Evolutionary conservation across 2,797 vertebrate genomes (phyloP), one percentile per base, ranked within the genome.

Genomic region (Acipenser transmontanus): DNA sequence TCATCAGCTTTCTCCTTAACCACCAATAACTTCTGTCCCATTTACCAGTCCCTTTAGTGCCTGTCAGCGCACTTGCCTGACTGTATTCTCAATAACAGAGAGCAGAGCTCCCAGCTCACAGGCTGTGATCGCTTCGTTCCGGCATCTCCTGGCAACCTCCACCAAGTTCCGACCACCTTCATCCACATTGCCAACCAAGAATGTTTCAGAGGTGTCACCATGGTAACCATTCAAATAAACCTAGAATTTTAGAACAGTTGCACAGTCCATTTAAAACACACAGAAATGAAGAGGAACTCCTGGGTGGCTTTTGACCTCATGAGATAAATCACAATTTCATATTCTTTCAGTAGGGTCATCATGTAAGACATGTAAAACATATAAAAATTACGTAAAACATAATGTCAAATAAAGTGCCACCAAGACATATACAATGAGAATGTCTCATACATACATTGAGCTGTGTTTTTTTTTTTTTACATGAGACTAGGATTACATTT

Each of bases 141-240:
- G 85, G 74, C 95, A 98, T 77, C 85, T 88, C 78, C 85, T 91
- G 71, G 96, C 94, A 50, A 93, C 89, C 79, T 94, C 92, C 69
- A 99, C 97, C 86, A 99, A 83, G 83, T 85, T 92, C 84, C 77
- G 84, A 69, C 95, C 97, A 71, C 72, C 76, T 75, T 94, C 88
- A 78, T 98, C 93, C 77, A 99, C 97, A 71, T 81, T 86, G 72
- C 97, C 97, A 76, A 99, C 88, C 82, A 96, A 77, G 88, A 98
- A 96, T 7, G 97, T 99, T 85, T 99, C 96, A 20, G 97, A 98
- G 60, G 96, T 99, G 80, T 99, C 97, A 67, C 97, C 97, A 59
- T 99, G 97, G 91, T 95, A 98, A 90, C 96, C 96, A 50, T 94
- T 93, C 78, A 92, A 88, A 88, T 95, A 98, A 63, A 98, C 95